Percentiles rank a stretch among this genome's conserved stretches.
Conservation (phyloP, 2,888 invertebrate species). For the Drosophila peninsularis region DNA sequence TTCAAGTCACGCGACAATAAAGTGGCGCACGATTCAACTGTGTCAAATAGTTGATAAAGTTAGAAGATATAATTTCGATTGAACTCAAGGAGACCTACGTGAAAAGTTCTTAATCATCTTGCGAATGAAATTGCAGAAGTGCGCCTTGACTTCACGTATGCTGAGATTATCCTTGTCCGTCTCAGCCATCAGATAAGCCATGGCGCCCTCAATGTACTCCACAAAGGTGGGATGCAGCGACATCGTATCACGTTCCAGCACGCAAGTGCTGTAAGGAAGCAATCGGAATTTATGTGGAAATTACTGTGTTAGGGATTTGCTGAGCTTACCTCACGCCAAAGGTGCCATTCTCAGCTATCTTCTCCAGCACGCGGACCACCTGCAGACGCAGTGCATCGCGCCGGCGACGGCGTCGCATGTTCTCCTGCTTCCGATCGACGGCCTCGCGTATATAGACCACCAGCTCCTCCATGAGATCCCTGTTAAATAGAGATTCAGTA, state of each 20-base stretch:
- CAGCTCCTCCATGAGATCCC: slow-evolving; percentile 98
- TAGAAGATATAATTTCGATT: background rate
- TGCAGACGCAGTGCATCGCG: slow-evolving; percentile 96
- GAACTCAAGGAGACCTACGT: slow-evolving; percentile 86
- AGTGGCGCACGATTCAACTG: slow-evolving; percentile 94
- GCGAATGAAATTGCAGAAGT: slow-evolving; percentile 96
- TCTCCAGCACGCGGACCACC: slow-evolving; percentile 94
- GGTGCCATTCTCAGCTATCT: slow-evolving; percentile 96
- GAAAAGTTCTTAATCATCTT: slow-evolving; percentile 97
- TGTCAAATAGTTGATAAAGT: slow-evolving; percentile 12
- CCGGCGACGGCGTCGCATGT: slow-evolving; percentile 94
- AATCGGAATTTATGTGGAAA: background rate
- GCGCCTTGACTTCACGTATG: slow-evolving; percentile 94
- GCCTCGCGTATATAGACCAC: slow-evolving; percentile 96
- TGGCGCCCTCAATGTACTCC: slow-evolving; percentile 97
- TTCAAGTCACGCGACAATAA: slow-evolving; percentile 94
- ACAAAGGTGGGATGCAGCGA: slow-evolving; percentile 94
- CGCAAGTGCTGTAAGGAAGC: slow-evolving; percentile 87
- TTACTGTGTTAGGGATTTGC: background rate
- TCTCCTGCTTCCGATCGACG: slow-evolving; percentile 98
- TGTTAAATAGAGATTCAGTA: slow-evolving; percentile 81
- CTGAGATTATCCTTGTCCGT: slow-evolving; percentile 96
- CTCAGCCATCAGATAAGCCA: slow-evolving; percentile 95
- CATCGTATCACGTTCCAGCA: slow-evolving; percentile 93
- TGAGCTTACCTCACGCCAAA: slow-evolving; percentile 89